A percentile compares a stretch with the other conserved stretches of the same genome.
phyloP scores from a whole-genome alignment of 2,113 vertebrate species.

The Tricholaema leucomelas region DNA sequence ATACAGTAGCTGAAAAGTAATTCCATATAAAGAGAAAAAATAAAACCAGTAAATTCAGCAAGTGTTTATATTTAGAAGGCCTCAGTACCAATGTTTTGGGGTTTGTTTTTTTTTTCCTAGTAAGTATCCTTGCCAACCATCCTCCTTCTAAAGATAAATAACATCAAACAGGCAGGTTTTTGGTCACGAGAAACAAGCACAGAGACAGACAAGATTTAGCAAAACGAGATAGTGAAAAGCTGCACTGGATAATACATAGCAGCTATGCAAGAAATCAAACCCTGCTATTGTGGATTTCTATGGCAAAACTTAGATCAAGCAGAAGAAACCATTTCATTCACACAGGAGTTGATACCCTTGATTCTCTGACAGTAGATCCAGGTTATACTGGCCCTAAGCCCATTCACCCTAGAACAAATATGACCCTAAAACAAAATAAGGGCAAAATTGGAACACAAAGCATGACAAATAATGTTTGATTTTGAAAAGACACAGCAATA shows the following conservation, averaged over 20 bases:
- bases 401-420: neutral
- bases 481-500: neutral
- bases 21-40: constrained; percentile 43
- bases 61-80: constrained; percentile 31
- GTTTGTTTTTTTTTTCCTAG: neutral
- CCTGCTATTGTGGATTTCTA: neutral
- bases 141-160: neutral
- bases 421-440: neutral
- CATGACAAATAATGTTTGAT: neutral
- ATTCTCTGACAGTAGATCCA: neutral
- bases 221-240: neutral
- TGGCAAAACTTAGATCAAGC: neutral
- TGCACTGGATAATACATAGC: neutral
- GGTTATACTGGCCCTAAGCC: neutral
- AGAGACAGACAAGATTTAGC: neutral
- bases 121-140: neutral
- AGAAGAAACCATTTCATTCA: neutral
- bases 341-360: neutral
- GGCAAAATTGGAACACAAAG: neutral
- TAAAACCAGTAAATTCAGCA: constrained; percentile 6
- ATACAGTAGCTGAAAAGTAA: constrained; percentile 15
- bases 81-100: neutral
- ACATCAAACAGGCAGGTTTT: neutral
- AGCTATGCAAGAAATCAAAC: neutral
- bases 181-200: neutral